These are phyloP conservation scores for Chelonia mydas DNA, from an alignment of 2,797 vertebrate species.

Conservation along the genomic window DNA sequence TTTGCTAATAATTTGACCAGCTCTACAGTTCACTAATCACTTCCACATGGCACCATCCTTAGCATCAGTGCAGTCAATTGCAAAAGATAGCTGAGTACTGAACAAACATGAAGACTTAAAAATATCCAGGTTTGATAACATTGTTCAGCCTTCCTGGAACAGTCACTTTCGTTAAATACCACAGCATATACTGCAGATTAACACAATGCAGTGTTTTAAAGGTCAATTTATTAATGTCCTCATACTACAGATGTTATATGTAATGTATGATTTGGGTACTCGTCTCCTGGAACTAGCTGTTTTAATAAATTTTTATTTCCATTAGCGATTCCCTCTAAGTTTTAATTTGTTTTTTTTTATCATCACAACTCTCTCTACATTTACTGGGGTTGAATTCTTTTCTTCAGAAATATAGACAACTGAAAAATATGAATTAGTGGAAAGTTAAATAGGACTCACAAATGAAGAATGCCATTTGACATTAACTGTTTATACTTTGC, in stretches of 20 bases:
- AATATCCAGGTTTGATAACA: not conserved
- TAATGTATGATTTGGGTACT: not conserved
- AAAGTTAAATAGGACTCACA: not conserved
- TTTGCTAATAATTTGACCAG: not conserved
- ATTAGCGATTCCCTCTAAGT: not conserved
- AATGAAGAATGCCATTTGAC: not conserved
- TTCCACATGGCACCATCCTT: not conserved
- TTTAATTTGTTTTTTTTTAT: not conserved
- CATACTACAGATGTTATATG: not conserved
- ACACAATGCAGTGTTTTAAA: not conserved
- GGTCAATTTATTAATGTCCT: not conserved
- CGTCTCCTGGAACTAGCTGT: not conserved
- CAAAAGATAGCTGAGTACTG: not conserved
- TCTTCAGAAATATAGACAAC: not conserved
- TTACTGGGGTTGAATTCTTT: not conserved
- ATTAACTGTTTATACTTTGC: not conserved
- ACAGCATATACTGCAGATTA: not conserved
- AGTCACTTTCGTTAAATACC: not conserved
- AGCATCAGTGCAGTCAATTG: not conserved
- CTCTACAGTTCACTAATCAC: rapidly evolving
- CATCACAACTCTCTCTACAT: not conserved
- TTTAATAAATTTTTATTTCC: not conserved
- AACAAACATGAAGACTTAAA: not conserved
- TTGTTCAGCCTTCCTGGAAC: not conserved
- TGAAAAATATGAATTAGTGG: not conserved